Evolutionary conservation across 2,113 vertebrate genomes (phyloP).

Genomic region (Tenrec ecaudatus): DNA sequence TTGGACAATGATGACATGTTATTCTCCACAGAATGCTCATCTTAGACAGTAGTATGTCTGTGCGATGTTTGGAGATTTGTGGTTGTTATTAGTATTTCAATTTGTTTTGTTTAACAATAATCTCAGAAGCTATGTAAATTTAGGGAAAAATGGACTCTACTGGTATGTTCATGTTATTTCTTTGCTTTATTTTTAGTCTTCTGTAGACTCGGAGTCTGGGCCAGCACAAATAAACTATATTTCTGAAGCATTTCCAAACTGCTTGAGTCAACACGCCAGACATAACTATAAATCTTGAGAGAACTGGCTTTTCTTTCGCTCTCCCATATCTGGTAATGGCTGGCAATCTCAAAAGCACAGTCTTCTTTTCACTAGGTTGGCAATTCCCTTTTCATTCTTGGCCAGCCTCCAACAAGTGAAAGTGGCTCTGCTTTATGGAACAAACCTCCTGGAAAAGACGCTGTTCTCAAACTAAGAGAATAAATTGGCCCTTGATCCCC

Average conservation of each 20-base stretch:
- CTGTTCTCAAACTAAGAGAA: conserved; percentile 58
- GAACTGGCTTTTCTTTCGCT: conserved; percentile 35
- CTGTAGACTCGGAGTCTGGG: neutral
- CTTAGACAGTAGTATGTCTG: neutral
- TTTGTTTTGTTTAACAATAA: neutral
- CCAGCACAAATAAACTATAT: conserved; percentile 47
- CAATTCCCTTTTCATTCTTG: conserved; percentile 47
- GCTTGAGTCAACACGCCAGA: conserved; percentile 67
- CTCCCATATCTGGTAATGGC: conserved; percentile 58
- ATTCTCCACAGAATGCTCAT: conserved; percentile 34
- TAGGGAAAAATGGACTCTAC: conserved; percentile 34
- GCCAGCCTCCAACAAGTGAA: conserved; percentile 50
- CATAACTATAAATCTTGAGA: conserved; percentile 68
- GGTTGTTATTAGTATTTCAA: neutral
- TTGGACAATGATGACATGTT: neutral
- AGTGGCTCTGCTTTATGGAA: conserved; percentile 7
- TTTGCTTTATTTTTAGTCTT: neutral
- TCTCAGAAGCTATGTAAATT: conserved; percentile 12
- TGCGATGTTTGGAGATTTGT: neutral
- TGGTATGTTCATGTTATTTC: neutral
- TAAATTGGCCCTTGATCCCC: conserved; percentile 33
- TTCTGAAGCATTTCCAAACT: conserved; percentile 69
- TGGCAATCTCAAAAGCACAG: conserved; percentile 75
- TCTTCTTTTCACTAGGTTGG: conserved; percentile 53
- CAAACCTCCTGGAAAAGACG: conserved; percentile 61